phyloP scores from a whole-genome alignment of 2,888 invertebrate genomes.

The Volucella inflata region DNA sequence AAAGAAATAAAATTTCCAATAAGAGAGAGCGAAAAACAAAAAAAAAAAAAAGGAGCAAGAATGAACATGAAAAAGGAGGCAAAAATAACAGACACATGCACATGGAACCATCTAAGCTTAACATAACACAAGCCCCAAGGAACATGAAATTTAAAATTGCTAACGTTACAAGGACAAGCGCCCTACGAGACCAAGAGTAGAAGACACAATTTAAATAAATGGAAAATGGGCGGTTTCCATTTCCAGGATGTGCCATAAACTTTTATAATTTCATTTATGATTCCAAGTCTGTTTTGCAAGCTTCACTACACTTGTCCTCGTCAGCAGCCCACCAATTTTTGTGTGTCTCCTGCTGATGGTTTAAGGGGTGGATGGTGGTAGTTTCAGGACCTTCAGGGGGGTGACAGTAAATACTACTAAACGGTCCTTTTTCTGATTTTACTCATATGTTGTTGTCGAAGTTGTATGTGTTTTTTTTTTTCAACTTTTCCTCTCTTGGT shows the following conservation, averaged over 20 bases:
- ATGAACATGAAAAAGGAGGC: constrained; percentile 6
- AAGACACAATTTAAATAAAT: constrained; percentile 73
- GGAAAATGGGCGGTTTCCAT: constrained; percentile 74
- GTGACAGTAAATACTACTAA: constrained; percentile 69
- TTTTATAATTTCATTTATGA: constrained; percentile 75
- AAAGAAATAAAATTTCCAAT: background rate
- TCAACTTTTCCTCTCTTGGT: constrained; percentile 51
- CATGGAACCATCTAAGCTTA: constrained; percentile 10
- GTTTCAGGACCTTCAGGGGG: constrained; percentile 40
- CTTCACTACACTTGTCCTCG: constrained; percentile 52
- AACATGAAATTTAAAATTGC: constrained; percentile 49
- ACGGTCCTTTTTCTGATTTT: constrained; percentile 67
- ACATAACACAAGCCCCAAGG: constrained; percentile 50
- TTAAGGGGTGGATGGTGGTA: constrained; percentile 14
- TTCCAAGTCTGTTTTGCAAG: constrained; percentile 71
- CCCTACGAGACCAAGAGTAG: constrained; percentile 17
- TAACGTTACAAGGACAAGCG: constrained; percentile 58
- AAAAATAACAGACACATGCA: constrained; percentile 4
- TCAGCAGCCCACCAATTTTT: constrained; percentile 3
- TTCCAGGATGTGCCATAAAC: constrained; percentile 72
- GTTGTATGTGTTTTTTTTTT: no score
- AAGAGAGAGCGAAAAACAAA: no score
- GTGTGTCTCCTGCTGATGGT: constrained; percentile 2
- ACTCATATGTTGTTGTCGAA: constrained; percentile 61
- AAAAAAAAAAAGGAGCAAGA: background rate